Percentiles rank a stretch among this genome's conserved stretches.
Conservation (phyloP, 2,888 invertebrate genomes). For the Carpatolechia fugitivella region DNA sequence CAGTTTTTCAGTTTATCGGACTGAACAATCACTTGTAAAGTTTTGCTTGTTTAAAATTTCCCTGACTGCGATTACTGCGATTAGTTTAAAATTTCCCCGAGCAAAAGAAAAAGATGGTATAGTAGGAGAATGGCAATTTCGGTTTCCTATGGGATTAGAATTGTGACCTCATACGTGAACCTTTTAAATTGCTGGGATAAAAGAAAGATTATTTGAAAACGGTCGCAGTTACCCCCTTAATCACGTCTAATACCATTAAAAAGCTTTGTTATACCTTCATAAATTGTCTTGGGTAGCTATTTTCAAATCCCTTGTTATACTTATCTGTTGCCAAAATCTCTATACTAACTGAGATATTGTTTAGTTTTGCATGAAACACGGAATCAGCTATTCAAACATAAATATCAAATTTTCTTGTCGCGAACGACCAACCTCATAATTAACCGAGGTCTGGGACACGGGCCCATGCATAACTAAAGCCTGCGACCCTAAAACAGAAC, state of each 20-base stretch:
- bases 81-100: too few relatives aligned
- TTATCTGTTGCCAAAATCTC: not conserved
- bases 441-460: constrained; percentile 60
- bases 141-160: not conserved
- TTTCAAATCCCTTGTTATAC: not conserved
- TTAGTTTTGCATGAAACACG: not conserved
- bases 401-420: constrained; percentile 57
- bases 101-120: too few relatives aligned
- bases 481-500: constrained; percentile 12
- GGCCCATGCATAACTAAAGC: constrained; percentile 65
- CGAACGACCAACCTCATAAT: constrained; percentile 60
- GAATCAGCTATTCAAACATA: constrained; percentile 43
- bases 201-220: not conserved
- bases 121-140: too few relatives aligned
- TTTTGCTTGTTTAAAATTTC: too few relatives aligned
- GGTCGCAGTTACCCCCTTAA: not conserved
- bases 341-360: not conserved
- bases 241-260: not conserved
- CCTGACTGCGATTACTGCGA: too few relatives aligned
- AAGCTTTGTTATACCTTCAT: not conserved
- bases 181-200: not conserved
- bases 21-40: too few relatives aligned
- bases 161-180: not conserved
- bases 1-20: too few relatives aligned
- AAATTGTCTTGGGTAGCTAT: not conserved